These are phyloP conservation scores for Polyploca ridens DNA, from an alignment of 2,888 invertebrate species.

Conservation along the genomic window DNA sequence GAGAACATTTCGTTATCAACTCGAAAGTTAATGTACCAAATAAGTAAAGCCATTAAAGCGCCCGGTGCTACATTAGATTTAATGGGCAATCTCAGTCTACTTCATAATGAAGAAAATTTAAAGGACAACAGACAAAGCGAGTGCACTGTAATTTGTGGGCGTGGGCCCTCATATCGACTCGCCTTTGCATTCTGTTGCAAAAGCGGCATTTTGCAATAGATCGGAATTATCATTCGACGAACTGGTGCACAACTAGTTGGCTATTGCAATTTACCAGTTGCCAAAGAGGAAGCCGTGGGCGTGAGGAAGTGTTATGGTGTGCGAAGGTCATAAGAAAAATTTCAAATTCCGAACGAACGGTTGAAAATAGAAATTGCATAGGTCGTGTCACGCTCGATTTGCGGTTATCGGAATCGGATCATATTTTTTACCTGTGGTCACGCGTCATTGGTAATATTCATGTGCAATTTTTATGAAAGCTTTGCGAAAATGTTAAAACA, in stretches of 20 bases:
- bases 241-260: constrained; percentile 77
- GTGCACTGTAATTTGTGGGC: constrained; percentile 72
- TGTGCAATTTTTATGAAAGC: constrained; percentile 13
- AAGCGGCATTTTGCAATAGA: constrained; percentile 72
- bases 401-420: constrained; percentile 32
- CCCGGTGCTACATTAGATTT: constrained; percentile 1
- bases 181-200: constrained; percentile 77
- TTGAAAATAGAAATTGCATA: constrained; percentile 56
- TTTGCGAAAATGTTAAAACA: neutral
- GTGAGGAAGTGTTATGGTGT: constrained; percentile 71
- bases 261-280: constrained; percentile 62
- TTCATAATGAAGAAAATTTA: constrained; percentile 43
- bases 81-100: constrained; percentile 23
- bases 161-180: constrained; percentile 70
- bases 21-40: constrained; percentile 2
- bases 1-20: neutral
- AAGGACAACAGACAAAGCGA: constrained; percentile 68
- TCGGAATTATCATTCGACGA: constrained; percentile 81
- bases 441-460: constrained; percentile 18
- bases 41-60: neutral
- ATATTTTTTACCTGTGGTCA: constrained; percentile 23
- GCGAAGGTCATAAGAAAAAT: constrained; percentile 49
- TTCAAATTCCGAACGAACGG: constrained; percentile 25
- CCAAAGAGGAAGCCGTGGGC: constrained; percentile 69
- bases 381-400: constrained; percentile 26